Evolutionary conservation across 1,140 invertebrate genomes (phyloP).

Genomic region (Drosophila albomicans): DNA sequence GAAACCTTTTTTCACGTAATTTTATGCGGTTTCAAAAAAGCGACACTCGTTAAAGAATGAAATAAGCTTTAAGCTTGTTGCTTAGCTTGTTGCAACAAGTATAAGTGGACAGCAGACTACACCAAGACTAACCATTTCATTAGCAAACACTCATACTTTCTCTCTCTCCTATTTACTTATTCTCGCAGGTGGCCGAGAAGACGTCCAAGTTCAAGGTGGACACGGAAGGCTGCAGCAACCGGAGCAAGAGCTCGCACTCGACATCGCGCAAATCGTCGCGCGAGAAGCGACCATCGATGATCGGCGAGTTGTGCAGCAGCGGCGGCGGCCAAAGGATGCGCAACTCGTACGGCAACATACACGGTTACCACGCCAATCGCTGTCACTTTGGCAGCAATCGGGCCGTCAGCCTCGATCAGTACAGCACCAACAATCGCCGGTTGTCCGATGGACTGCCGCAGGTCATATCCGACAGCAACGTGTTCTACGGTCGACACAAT

Average conservation of each 20-base stretch:
- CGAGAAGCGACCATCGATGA: constrained; percentile 84
- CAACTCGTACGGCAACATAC: constrained; percentile 84
- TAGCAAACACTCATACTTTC: not conserved
- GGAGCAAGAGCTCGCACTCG: constrained; percentile 80
- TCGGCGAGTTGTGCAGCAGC: constrained; percentile 84
- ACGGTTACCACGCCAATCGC: constrained; percentile 80
- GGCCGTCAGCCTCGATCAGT: constrained; percentile 83
- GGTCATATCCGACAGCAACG: constrained; percentile 84
- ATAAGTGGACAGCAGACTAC: too few relatives aligned
- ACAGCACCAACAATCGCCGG: constrained; percentile 81
- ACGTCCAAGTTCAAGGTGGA: constrained; percentile 91
- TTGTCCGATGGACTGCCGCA: constrained; percentile 82
- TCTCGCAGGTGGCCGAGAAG: constrained; percentile 87
- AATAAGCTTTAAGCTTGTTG: too few relatives aligned
- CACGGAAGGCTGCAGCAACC: constrained; percentile 87
- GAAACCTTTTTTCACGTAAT: too few relatives aligned
- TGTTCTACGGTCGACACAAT: constrained; percentile 81
- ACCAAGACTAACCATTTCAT: too few relatives aligned
- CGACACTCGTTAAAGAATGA: too few relatives aligned
- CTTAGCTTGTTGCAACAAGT: too few relatives aligned
- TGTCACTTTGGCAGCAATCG: constrained; percentile 84
- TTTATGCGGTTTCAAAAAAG: too few relatives aligned
- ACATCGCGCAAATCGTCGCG: constrained; percentile 80
- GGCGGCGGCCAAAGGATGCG: constrained; percentile 81
- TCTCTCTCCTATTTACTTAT: not conserved